These are phyloP conservation scores for Menidia beryllina DNA, from an alignment of 2,113 vertebrate genomes.

Conservation along the genomic window DNA sequence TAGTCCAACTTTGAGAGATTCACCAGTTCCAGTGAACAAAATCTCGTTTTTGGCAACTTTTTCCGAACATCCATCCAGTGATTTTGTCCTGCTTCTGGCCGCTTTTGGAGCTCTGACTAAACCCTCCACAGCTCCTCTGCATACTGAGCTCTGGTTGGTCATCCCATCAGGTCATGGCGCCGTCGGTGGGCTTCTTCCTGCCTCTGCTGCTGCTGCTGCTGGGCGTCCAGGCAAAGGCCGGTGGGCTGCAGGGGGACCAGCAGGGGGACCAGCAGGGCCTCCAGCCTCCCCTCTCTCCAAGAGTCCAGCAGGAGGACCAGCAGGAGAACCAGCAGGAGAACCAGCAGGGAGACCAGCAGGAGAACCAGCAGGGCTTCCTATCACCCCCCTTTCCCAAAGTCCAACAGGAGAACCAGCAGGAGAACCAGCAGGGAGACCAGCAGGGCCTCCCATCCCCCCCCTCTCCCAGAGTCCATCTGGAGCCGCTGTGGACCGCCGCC, in stretches of 20 bases:
- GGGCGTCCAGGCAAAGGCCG: constrained; percentile 6
- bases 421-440: fast-evolving
- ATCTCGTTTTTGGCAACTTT: neutral
- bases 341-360: no score
- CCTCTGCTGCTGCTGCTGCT: constrained; percentile 41
- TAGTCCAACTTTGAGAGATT: neutral
- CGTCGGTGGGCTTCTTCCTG: constrained; percentile 14
- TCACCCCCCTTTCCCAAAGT: no score
- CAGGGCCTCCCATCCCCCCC: no score
- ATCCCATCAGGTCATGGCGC: constrained; percentile 48
- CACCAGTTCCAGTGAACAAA: neutral
- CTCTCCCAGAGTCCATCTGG: constrained; percentile 10
- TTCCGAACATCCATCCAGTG: neutral
- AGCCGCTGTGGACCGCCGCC: constrained; percentile 37
- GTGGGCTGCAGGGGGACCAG: no score
- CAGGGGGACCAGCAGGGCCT: no score
- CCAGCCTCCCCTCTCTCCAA: no score
- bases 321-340: neutral
- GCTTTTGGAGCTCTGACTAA: neutral
- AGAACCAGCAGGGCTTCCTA: no score
- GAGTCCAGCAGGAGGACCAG: neutral
- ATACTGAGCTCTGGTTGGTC: neutral
- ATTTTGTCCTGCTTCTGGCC: neutral
- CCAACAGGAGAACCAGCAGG: neutral
- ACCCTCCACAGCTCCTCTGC: neutral